These are phyloP conservation scores for Ptychadena robeensis DNA, from an alignment of 2,797 vertebrate genomes.

Conservation along the genomic window DNA sequence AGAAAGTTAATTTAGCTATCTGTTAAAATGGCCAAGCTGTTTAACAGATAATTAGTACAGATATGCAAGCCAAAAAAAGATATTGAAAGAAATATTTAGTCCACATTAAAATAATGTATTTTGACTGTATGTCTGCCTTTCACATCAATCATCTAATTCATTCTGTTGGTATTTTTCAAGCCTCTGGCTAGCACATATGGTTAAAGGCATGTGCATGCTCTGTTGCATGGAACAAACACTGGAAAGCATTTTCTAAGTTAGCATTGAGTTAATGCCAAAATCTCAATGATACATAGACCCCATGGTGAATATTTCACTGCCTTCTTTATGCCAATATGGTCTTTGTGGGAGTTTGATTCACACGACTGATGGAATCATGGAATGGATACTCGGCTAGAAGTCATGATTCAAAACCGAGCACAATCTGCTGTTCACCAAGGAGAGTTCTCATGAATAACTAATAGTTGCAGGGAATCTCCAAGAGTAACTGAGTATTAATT, in stretches of 20 bases:
- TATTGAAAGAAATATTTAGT: background rate
- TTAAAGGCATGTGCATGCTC: slow-evolving; percentile 7
- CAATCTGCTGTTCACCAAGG: slow-evolving; percentile 58
- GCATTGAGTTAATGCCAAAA: slow-evolving; percentile 45
- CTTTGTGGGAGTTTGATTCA: slow-evolving; percentile 58
- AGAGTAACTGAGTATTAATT: slow-evolving; percentile 60
- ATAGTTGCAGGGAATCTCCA: slow-evolving; percentile 54
- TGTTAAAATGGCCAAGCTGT: no score
- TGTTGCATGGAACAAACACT: slow-evolving; percentile 16
- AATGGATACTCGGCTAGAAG: slow-evolving; percentile 45
- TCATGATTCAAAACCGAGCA: slow-evolving; percentile 59
- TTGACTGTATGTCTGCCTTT: background rate
- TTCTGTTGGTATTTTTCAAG: slow-evolving; percentile 30
- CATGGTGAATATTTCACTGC: slow-evolving; percentile 52
- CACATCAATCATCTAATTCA: slow-evolving; percentile 22
- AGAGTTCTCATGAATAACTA: slow-evolving; percentile 59
- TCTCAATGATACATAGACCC: slow-evolving; percentile 56
- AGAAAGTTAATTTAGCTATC: no score
- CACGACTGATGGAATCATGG: slow-evolving; percentile 43
- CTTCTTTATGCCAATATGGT: slow-evolving; percentile 55
- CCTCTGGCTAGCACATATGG: slow-evolving; percentile 15
- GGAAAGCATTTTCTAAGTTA: slow-evolving; percentile 39
- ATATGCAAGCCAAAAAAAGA: background rate
- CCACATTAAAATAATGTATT: background rate
- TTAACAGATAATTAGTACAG: background rate